Conservation (phyloP, 2,113 vertebrate genomes). For the Myocastor coypus region DNA sequence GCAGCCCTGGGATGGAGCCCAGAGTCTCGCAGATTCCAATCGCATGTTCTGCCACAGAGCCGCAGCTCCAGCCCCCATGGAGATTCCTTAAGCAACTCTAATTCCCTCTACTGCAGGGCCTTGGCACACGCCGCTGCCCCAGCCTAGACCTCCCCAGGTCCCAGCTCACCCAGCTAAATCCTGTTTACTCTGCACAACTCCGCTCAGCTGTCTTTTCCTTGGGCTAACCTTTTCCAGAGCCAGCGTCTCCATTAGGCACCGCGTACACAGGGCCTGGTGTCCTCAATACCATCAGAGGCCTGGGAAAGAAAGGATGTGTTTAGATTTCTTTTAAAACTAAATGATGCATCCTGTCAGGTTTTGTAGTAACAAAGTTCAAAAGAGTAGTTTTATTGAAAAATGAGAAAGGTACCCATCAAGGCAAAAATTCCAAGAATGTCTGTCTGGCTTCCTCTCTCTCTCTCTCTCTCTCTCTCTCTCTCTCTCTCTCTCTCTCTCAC, state of each 20-base stretch:
- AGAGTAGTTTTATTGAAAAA: background rate
- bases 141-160: background rate
- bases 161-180: background rate
- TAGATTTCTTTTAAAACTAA: constrained; percentile 16
- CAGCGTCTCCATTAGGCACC: background rate
- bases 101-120: background rate
- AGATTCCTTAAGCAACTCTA: background rate
- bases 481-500: background rate
- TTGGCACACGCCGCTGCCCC: background rate
- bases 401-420: background rate
- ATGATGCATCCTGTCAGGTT: background rate
- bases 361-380: background rate
- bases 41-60: background rate
- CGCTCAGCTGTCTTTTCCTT: background rate
- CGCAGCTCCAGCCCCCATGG: background rate
- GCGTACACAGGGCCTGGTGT: background rate
- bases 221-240: background rate
- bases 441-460: too few species aligned
- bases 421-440: background rate
- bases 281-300: background rate
- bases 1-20: background rate
- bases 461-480: too few species aligned
- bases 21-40: background rate
- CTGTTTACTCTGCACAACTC: background rate
- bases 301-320: background rate